Evolutionary conservation across 64 coral and sea anemone genomes (phyloP), one percentile per base, ranked within the genome.

Genomic region (Actinia tenebrosa): DNA sequence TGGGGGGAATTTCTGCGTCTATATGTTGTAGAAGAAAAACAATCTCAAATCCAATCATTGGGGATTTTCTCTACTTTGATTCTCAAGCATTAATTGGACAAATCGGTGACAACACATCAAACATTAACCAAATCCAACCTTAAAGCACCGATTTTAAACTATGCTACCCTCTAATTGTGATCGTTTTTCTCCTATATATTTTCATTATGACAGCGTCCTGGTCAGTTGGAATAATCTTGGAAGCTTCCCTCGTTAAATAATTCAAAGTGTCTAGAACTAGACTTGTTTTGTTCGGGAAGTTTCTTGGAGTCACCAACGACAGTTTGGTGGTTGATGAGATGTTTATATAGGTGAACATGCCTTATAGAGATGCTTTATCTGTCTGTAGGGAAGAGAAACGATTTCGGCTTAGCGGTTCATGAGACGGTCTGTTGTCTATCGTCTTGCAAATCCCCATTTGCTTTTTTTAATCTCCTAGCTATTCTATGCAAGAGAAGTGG

Each of bases 391-490:
- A 75, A 75, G 10, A 14, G 69, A 42, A 9, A 14, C 7, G 69
- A 37, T 75, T 42, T 75, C 5, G 42, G 69, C 69, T 75, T 75
- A 75, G 69, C 69, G 63, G 19, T 10, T 4, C 25, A 9, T 37
- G 26, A 75, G 69, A 75, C 69, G 69, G 69, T 75, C 69, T 2
- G 69, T 75, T 75, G 69, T 75, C 69, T 75, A 75, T 27, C 25
- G 69, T 18, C 10, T 14, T 15, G 69, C 69, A 75, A 75, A 75
- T 75, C 69, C 69, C 42, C 69, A 75, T 75, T 66, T 26, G 69
- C 37, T 7, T 30, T 18, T 75, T 25, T 75, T 75, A 25, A 42
- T 75, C 23, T 75, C 69, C 6, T 14, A 75, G 69, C 18, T 75
- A 30, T 75, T 75, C 25, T 75, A 75, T 30, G 69, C 15, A 23